Evolutionary conservation across 2,888 invertebrate species (phyloP), one percentile per base, ranked within the genome.

Genomic region (Tetramorium bicarinatum): DNA sequence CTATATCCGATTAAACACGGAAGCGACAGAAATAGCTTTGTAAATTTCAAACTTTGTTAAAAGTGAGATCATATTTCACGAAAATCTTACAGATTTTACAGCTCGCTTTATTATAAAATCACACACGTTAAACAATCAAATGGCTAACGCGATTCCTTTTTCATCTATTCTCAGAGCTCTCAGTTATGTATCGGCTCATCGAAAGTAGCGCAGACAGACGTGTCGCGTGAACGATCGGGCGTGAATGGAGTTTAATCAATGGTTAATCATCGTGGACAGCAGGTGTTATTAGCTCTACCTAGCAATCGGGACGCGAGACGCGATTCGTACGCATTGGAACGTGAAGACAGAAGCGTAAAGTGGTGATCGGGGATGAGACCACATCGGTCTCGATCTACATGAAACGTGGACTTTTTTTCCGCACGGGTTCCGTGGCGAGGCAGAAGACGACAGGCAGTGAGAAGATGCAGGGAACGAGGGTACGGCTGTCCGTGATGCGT

Each of bases 401-500:
- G 62, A 66, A 67, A 66, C 79, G 38, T 44, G 59, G 6, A 47
- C 59, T 59, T 71, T 79, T 74, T 77, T 82, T 80, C 52, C 25
- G 64, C 52, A 76, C 71, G 59, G 56, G 82, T 47, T 71, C 44
- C 34, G 47, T 38, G 44, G 25, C 34, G 41, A 38, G 66, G 77
- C 69, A 79, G 69, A 59, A 72, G 77, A 15, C 71, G 87, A 79
- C 83, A 38, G 66, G 66, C 9, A 21, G 79, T 11, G 21, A 41
- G 72, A 15, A 47, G 69, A 64, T n/a, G 64, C 52, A 79, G 84
- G 85, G 88, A 88, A 84, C 87, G 87, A 83, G 84, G 85, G 84
- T 87, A 88, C 88, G 87, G 91, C 84, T 88, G 91, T 89, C 92
- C 83, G 89, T 92, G 93, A 94, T 94, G 94, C 94, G 94, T 94